phyloP scores from a whole-genome alignment of 1,140 invertebrate species.

The Cherax destructor region DNA sequence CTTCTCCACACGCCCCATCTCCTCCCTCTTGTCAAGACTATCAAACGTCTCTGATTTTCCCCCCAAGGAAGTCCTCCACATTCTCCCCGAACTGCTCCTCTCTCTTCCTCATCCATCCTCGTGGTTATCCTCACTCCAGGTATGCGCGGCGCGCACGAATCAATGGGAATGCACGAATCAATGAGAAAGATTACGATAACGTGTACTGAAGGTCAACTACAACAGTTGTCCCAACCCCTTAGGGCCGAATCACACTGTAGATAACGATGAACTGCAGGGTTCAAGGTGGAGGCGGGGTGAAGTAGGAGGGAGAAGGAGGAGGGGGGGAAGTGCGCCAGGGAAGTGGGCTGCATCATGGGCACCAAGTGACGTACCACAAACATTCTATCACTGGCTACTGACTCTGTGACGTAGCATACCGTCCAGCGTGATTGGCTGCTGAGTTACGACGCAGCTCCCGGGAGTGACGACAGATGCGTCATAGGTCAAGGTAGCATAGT shows the following conservation, averaged over 20 bases:
- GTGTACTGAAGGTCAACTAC: no score
- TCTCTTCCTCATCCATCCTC: conserved; percentile 21
- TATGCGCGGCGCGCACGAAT: no score
- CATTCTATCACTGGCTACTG: background rate
- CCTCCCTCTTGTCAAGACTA: background rate
- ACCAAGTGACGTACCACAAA: background rate
- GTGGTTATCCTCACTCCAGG: background rate
- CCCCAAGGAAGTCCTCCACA: conserved; percentile 3
- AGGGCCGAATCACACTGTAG: background rate
- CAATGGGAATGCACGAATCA: no score
- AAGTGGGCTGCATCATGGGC: background rate
- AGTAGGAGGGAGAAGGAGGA: no score
- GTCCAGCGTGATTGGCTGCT: background rate
- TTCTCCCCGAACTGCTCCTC: background rate
- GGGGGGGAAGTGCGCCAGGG: background rate
- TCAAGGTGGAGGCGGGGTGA: no score
- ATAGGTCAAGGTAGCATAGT: background rate
- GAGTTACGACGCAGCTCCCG: background rate
- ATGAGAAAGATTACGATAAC: no score
- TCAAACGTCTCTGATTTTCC: conserved; percentile 26
- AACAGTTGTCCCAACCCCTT: background rate
- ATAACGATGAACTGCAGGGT: background rate
- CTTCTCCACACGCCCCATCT: background rate
- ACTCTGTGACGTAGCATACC: background rate
- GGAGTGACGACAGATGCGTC: background rate